Conservation (phyloP, 2,113 vertebrate species). For the Hylia prasina region DNA sequence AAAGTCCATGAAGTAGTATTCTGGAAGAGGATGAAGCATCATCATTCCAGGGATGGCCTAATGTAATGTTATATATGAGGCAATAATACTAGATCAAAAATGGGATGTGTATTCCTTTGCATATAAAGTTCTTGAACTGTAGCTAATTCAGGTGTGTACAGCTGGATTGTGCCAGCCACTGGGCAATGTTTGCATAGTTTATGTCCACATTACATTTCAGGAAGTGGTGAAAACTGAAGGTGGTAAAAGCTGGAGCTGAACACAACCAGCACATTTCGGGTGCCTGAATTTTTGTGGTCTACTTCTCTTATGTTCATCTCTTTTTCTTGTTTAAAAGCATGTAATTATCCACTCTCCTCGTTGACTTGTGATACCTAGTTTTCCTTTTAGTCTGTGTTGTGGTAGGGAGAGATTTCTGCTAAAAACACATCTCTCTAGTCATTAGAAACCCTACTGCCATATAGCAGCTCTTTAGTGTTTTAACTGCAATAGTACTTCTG, state of each 20-base stretch:
- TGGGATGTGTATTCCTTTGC: background rate
- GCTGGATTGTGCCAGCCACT: background rate
- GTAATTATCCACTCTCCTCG: background rate
- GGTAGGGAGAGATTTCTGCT: background rate
- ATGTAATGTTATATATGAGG: background rate
- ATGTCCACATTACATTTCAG: background rate
- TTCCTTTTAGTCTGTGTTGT: background rate
- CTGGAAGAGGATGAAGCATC: background rate
- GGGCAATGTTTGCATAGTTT: background rate
- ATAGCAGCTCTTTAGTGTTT: slow-evolving; percentile 35
- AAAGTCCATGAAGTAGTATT: background rate
- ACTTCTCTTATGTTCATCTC: background rate
- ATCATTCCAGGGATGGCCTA: background rate
- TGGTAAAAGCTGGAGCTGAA: background rate
- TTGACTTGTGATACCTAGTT: background rate
- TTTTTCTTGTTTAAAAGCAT: background rate
- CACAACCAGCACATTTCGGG: background rate
- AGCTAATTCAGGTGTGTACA: background rate
- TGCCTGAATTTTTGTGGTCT: background rate
- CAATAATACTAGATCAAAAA: background rate
- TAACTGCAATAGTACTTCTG: slow-evolving; percentile 21
- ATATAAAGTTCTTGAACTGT: background rate
- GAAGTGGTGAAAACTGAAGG: background rate
- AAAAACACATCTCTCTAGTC: background rate
- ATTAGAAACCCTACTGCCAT: slow-evolving; percentile 28